Percentiles rank a stretch among this genome's conserved stretches.
These are phyloP conservation scores for Menidia menidia DNA, from an alignment of 2,797 vertebrate genomes.

Conservation along the genomic window DNA sequence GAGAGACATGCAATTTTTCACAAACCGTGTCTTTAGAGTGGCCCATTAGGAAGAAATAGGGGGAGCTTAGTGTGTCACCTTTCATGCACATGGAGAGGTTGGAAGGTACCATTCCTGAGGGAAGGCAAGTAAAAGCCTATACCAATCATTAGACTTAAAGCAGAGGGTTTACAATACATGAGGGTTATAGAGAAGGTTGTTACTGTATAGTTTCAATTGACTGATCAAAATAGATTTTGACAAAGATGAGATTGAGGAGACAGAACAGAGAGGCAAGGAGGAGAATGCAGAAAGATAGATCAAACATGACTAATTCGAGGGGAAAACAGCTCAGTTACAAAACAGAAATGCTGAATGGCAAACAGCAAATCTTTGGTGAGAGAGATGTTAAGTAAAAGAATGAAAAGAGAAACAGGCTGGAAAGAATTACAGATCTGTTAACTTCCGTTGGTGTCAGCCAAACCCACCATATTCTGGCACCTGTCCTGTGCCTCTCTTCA, in stretches of 20 bases:
- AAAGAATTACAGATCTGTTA: conserved; percentile 6
- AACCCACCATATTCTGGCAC: conserved; percentile 99
- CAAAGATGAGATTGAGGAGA: conserved; percentile 31
- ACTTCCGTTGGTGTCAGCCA: conserved; percentile 25
- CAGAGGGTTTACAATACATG: conserved; percentile 88
- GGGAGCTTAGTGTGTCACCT: conserved; percentile 99
- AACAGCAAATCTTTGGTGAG: conserved; percentile 21
- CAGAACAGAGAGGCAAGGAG: conserved; percentile 19
- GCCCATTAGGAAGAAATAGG: conserved; percentile 99
- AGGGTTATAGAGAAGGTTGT: conserved; percentile 36
- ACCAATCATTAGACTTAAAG: conserved; percentile 97
- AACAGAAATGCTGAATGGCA: conserved; percentile 25
- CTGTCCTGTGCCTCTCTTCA: conserved; percentile 98
- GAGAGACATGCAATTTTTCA: conserved; percentile 92
- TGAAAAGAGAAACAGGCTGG: conserved; percentile 1
- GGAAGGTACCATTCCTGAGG: conserved; percentile 99
- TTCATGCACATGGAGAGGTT: conserved; percentile 99
- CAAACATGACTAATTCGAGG: conserved; percentile 20
- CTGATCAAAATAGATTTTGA: conserved; percentile 43
- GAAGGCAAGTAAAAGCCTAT: conserved; percentile 99
- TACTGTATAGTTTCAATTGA: conserved; percentile 18
- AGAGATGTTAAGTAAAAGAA: conserved; percentile 14
- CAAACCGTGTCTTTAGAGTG: conserved; percentile 99
- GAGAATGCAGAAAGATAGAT: conserved; percentile 42
- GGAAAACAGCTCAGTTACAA: conserved; percentile 34